Percentiles rank a stretch among this genome's conserved stretches.
phyloP scores from a whole-genome alignment of 2,113 vertebrate genomes.

The Aptenodytes patagonicus region DNA sequence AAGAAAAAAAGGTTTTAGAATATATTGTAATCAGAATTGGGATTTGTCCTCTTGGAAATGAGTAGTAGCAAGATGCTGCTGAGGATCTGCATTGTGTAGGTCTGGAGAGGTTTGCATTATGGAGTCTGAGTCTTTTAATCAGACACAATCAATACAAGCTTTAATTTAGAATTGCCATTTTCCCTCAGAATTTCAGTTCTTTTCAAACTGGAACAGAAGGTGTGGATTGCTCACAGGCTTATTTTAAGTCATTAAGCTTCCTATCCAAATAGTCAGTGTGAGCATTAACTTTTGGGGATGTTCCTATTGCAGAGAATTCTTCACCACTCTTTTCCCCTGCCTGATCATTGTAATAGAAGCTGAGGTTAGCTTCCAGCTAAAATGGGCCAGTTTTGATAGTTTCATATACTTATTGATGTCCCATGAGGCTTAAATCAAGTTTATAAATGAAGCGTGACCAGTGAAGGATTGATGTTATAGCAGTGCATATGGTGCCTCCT shows the following conservation, averaged over 20 bases:
- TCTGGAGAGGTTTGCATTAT: background rate
- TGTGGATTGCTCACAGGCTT: conserved; percentile 23
- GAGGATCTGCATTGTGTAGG: background rate
- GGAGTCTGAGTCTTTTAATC: background rate
- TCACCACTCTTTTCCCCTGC: background rate
- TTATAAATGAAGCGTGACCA: background rate
- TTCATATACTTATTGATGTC: conserved; percentile 12
- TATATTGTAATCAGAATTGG: background rate
- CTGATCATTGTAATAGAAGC: background rate
- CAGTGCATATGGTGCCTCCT: background rate
- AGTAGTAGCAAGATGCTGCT: background rate
- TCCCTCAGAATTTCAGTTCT: background rate
- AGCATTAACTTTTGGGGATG: background rate
- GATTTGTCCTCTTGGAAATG: background rate
- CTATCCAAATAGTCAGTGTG: background rate
- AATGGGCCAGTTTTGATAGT: conserved; percentile 27
- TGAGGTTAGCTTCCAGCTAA: conserved; percentile 41
- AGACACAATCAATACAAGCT: background rate
- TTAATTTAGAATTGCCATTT: conserved; percentile 32
- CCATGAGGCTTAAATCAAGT: conserved; percentile 10
- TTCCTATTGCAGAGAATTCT: conserved; percentile 16
- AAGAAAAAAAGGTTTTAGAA: background rate
- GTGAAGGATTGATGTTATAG: background rate
- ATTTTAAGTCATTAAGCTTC: conserved; percentile 34
- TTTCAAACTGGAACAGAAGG: conserved; percentile 16